These are phyloP conservation scores for Perca schrenkii DNA, from an alignment of 2,113 vertebrate species.

Conservation along the genomic window DNA sequence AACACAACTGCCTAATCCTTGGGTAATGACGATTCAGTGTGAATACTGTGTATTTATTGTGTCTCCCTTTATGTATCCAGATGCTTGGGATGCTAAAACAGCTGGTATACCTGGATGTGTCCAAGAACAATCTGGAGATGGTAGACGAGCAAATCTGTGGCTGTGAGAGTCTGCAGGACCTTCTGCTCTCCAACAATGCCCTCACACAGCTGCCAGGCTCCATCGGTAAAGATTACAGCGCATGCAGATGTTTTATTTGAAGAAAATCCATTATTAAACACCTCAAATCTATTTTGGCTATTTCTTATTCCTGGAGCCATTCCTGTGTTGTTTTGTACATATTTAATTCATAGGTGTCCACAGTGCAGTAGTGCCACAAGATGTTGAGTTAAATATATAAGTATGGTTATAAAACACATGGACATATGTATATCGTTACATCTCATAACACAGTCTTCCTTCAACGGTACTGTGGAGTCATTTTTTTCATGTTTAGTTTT, in stretches of 20 bases:
- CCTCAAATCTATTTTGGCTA: constrained; percentile 1
- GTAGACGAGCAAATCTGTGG: constrained; percentile 95
- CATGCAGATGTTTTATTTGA: constrained; percentile 4
- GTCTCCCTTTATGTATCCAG: constrained; percentile 69
- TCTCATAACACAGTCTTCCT: neutral
- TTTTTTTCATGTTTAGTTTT: neutral
- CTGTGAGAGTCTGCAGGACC: constrained; percentile 95
- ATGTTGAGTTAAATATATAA: neutral
- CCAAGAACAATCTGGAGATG: constrained; percentile 97
- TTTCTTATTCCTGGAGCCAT: neutral
- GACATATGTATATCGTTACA: neutral
- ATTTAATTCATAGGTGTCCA: neutral
- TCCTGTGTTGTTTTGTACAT: neutral
- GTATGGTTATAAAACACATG: neutral
- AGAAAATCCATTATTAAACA: constrained; percentile 42
- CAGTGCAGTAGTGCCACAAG: neutral
- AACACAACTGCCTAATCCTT: neutral
- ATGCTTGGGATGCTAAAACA: constrained; percentile 95
- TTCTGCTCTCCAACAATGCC: constrained; percentile 95
- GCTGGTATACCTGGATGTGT: constrained; percentile 94
- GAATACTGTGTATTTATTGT: neutral
- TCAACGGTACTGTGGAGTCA: neutral
- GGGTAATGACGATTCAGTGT: neutral
- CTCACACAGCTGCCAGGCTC: constrained; percentile 95
- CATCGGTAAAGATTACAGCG: constrained; percentile 85